phyloP scores from a whole-genome alignment of 2,888 invertebrate genomes.

The Oxyteleia sp. region DNA sequence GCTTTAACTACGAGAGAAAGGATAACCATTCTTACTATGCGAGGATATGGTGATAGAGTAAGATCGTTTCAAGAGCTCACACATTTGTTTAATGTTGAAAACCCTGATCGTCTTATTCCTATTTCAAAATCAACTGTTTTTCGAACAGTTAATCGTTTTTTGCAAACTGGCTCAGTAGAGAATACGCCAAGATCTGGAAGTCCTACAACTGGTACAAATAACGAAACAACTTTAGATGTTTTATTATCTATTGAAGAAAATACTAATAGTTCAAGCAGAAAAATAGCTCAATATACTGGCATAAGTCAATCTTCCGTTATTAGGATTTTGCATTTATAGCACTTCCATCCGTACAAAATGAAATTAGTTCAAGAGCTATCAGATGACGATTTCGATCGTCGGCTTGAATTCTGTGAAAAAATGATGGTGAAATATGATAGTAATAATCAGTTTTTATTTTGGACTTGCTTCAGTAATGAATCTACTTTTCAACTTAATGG shows the following conservation, averaged over 20 bases:
- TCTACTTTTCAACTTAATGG: conserved; percentile 18
- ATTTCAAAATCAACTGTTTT: conserved; percentile 14
- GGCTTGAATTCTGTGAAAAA: conserved; percentile 18
- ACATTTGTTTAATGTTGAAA: no score
- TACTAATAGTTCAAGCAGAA: background rate
- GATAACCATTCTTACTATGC: no score
- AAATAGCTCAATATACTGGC: background rate
- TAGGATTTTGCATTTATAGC: background rate
- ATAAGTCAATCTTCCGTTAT: background rate
- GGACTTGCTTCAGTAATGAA: conserved; percentile 33
- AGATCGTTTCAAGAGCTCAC: no score
- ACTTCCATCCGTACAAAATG: conserved; percentile 10
- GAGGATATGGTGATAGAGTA: no score
- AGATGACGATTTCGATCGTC: conserved; percentile 3
- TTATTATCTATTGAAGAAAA: background rate
- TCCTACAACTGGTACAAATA: background rate
- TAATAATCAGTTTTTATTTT: conserved; percentile 28
- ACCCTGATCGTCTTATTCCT: no score
- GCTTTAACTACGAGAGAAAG: no score
- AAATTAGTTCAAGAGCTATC: background rate
- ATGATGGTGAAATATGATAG: conserved; percentile 1
- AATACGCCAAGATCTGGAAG: conserved; percentile 1
- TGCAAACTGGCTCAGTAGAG: conserved; percentile 8
- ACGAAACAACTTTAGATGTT: background rate
- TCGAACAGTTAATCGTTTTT: background rate